These are phyloP conservation scores for Melieria crassipennis DNA, from an alignment of 2,888 invertebrate genomes.

Conservation along the genomic window DNA sequence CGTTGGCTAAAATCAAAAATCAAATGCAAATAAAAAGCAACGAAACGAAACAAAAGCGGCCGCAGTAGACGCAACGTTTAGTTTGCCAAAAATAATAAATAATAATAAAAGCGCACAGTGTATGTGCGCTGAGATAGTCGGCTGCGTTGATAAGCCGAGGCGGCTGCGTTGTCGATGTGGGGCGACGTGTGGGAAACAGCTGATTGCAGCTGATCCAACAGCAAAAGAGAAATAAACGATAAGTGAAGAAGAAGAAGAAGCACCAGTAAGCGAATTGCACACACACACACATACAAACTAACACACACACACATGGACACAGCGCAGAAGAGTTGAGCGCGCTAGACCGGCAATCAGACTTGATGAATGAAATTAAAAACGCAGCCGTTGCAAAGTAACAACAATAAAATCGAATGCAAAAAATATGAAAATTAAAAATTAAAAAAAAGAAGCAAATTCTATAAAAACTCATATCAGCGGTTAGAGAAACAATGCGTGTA, in stretches of 20 bases:
- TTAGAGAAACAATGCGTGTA: background rate
- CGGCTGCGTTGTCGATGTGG: background rate
- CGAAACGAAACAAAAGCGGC: background rate
- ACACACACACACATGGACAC: constrained; percentile 9
- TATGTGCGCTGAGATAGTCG: background rate
- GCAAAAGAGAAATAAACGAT: constrained; percentile 13
- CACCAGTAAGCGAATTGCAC: constrained; percentile 21
- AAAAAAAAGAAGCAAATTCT: background rate
- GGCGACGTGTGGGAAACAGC: constrained; percentile 45
- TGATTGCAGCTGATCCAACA: constrained; percentile 56
- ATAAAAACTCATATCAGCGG: constrained; percentile 13
- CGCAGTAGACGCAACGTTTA: background rate
- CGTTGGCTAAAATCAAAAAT: too few relatives aligned
- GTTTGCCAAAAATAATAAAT: constrained; percentile 23
- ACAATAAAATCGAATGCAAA: constrained; percentile 19
- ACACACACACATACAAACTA: constrained; percentile 35
- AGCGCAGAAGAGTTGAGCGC: background rate
- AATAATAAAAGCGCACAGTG: constrained; percentile 12
- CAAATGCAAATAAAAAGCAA: background rate
- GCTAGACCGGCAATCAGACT: background rate
- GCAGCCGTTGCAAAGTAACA: constrained; percentile 13
- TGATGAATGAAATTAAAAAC: constrained; percentile 39
- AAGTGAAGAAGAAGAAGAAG: background rate
- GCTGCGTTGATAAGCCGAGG: background rate
- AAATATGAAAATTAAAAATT: background rate